A percentile compares a stretch with the other conserved stretches of the same genome.
Conservation (phyloP, 2,888 invertebrate genomes). For the Thera obeliscata region DNA sequence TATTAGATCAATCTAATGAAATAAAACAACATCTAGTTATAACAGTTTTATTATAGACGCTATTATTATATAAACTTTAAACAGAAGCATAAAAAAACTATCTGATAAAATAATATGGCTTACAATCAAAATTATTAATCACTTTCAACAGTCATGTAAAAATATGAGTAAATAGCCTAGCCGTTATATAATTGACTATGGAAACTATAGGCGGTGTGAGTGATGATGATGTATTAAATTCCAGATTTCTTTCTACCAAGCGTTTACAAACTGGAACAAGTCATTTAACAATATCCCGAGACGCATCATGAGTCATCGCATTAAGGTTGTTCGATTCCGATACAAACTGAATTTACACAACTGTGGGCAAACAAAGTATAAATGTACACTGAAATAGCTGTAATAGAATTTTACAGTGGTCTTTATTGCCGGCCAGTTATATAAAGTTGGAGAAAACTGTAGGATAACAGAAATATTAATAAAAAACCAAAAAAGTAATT, state of each 20-base stretch:
- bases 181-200: not conserved
- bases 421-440: too few species aligned
- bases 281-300: not conserved
- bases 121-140: not conserved
- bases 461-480: too few species aligned
- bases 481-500: too few species aligned
- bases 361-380: too few species aligned
- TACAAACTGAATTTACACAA: too few species aligned
- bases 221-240: not conserved
- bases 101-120: constrained; percentile 1
- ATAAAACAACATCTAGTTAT: constrained; percentile 2
- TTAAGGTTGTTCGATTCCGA: too few species aligned
- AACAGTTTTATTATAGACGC: constrained; percentile 17
- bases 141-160: not conserved
- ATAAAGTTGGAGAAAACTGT: too few species aligned
- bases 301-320: constrained; percentile 10
- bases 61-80: not conserved
- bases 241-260: constrained; percentile 4
- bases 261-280: not conserved
- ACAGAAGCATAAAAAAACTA: constrained; percentile 14
- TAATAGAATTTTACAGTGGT: too few species aligned
- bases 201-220: not conserved
- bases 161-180: not conserved
- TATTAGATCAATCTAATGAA: not conserved
- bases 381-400: too few species aligned